Evolutionary conservation across 1,140 invertebrate genomes (phyloP).

Genomic region (Hestina assimilis): DNA sequence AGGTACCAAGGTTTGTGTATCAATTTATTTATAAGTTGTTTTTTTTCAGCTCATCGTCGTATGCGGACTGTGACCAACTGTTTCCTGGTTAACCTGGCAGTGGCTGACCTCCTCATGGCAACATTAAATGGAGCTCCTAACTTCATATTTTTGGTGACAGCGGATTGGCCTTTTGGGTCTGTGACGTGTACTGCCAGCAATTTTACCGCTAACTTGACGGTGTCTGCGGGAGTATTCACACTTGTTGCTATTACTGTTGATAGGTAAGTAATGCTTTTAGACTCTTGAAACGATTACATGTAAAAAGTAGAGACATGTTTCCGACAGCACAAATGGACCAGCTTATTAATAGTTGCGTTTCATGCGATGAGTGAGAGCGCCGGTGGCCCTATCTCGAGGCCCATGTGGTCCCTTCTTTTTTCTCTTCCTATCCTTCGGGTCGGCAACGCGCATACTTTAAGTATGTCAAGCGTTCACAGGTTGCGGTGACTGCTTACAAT

Average conservation of each 20-base stretch:
- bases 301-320: no score
- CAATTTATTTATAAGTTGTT: no score
- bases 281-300: no score
- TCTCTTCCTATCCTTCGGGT: no score
- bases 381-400: no score
- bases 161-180: slow-evolving; percentile 91
- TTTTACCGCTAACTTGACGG: slow-evolving; percentile 92
- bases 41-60: slow-evolving; percentile 83
- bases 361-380: no score
- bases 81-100: slow-evolving; percentile 94
- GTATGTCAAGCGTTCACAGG: no score
- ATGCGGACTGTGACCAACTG: slow-evolving; percentile 98
- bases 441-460: no score
- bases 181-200: slow-evolving; percentile 91
- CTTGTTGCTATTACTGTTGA: slow-evolving; percentile 90
- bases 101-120: slow-evolving; percentile 94
- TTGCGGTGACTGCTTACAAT: no score
- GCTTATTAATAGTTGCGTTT: no score
- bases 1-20: not conserved
- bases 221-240: slow-evolving; percentile 92
- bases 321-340: no score
- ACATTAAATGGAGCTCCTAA: slow-evolving; percentile 95
- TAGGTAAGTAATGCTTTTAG: slow-evolving; percentile 78
- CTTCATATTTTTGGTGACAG: slow-evolving; percentile 90
- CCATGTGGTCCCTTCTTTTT: no score